Evolutionary conservation across 2,113 vertebrate genomes (phyloP), one percentile per base, ranked within the genome.

Genomic region (Nothobranchius furzeri): DNA sequence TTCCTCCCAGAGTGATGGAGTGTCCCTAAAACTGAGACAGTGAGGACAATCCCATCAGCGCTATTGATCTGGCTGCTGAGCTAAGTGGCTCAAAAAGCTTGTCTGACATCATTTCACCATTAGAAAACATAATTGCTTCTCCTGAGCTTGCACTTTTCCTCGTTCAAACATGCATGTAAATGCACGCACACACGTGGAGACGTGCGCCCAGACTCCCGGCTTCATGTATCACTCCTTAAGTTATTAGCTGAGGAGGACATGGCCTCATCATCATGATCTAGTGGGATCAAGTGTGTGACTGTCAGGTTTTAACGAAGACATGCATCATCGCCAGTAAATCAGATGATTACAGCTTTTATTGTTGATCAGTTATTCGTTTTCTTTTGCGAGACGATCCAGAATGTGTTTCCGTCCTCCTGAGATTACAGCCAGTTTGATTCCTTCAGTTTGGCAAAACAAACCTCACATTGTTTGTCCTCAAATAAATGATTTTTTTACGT

Each of bases 1-100:
- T 75, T 68, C 75, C 78, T 81, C 49, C 30, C 37, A 40, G 37
- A 46, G 62, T 60, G 79, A 87, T 85, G 86, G 81, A 52, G 36
- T 73, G 37, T 57, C 65, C 55, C 72, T 76, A 69, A 85, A 81
- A 81, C 59, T 71, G 76, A 79, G 78, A 86, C 25, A 57, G 62
- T 72, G 69, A 75, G 83, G 88, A 87, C 76, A 68, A 83, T 80
- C 82, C 79, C 70, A 77, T 69, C 62, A 53, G 8, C 24, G 14
- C n/a, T 87, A 90, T 88, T 78, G 86, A 90, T 91, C 85, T 40
- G 50, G 42, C 54, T 78, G 60, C 58, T 51, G 68, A 66, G 78
- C 81, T 89, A 89, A 90, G 86, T 89, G 87, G 84, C 74, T 83
- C 72, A 79, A 86, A 91, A 88, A 89, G 88, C 80, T 58, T 82